Evolutionary conservation across 2,113 vertebrate species (phyloP).

Genomic region (Macquaria ambigua): DNA sequence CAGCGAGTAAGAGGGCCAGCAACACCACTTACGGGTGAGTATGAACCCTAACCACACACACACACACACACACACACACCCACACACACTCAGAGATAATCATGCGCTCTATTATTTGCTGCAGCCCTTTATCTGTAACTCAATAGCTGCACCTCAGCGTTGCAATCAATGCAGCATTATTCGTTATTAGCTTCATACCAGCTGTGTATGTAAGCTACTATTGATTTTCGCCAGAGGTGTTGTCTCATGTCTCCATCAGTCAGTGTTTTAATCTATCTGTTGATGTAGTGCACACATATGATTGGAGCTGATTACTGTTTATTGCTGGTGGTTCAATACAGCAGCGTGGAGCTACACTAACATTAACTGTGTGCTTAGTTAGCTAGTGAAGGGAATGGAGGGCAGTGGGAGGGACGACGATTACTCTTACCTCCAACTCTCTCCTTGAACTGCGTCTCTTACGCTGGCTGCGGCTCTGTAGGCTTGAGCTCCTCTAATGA

Average conservation of each 20-base stretch:
- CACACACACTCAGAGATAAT: slow-evolving; percentile 44
- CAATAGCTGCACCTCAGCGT: slow-evolving; percentile 52
- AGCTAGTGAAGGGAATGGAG: slow-evolving; percentile 31
- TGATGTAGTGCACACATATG: slow-evolving; percentile 66
- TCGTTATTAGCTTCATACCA: slow-evolving; percentile 68
- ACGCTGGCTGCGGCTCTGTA: slow-evolving; percentile 30
- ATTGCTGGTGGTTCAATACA: slow-evolving; percentile 56
- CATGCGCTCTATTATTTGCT: slow-evolving; percentile 58
- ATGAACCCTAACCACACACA: background rate
- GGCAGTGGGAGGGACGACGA: slow-evolving; percentile 33
- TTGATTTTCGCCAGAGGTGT: slow-evolving; percentile 72
- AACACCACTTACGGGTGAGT: slow-evolving; percentile 84
- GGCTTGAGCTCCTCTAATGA: slow-evolving; percentile 45
- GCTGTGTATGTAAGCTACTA: slow-evolving; percentile 60
- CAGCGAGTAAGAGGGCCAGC: slow-evolving; percentile 82
- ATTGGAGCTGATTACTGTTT: slow-evolving; percentile 67
- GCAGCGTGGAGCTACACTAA: slow-evolving; percentile 15
- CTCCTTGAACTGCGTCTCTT: slow-evolving; percentile 48
- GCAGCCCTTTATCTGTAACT: slow-evolving; percentile 62
- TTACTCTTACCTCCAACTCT: slow-evolving; percentile 51
- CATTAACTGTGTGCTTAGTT: slow-evolving; percentile 30
- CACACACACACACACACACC: slow-evolving; percentile 2
- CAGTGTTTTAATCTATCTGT: slow-evolving; percentile 75
- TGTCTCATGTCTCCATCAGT: slow-evolving; percentile 73
- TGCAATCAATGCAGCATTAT: slow-evolving; percentile 71